Percentiles rank a stretch among this genome's conserved stretches.
Conservation (phyloP, 2,888 invertebrate species). For the Scaptomyza polygonia region DNA sequence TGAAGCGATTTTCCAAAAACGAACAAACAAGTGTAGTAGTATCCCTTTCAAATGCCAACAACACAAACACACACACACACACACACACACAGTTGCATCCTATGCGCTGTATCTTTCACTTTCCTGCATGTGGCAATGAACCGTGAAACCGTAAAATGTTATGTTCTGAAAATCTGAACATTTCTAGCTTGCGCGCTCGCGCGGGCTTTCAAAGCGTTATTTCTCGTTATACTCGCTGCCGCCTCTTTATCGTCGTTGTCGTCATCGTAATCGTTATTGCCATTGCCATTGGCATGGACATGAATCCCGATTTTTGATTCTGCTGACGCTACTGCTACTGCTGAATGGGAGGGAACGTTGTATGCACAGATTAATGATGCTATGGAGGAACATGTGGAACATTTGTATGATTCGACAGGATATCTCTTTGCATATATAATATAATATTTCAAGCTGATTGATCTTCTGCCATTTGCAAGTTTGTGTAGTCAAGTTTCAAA, state of each 20-base stretch:
- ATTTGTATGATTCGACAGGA: not conserved
- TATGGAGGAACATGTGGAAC: not conserved
- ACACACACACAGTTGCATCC: conserved; percentile 12
- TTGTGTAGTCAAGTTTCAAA: not conserved
- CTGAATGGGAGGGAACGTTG: not conserved
- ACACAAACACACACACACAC: conserved; percentile 19
- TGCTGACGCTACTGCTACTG: conserved; percentile 11
- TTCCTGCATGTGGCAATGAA: conserved; percentile 79
- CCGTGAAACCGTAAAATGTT: conserved; percentile 82
- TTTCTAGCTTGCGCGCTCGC: conserved; percentile 61
- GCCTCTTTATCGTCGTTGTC: conserved; percentile 2
- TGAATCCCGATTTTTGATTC: conserved; percentile 29
- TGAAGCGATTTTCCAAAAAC: conserved; percentile 47
- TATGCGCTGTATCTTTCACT: conserved; percentile 65
- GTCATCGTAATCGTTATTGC: not conserved
- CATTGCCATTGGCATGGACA: conserved; percentile 19
- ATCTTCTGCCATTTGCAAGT: too few relatives aligned
- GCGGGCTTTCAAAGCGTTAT: conserved; percentile 71
- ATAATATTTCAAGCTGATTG: too few relatives aligned
- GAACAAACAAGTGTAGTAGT: conserved; percentile 61
- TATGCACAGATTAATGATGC: conserved; percentile 46
- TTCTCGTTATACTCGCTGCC: not conserved
- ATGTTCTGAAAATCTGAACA: conserved; percentile 80
- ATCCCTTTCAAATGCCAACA: conserved; percentile 60
- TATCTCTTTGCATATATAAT: not conserved